Percentiles rank a stretch among this genome's conserved stretches.
These are phyloP conservation scores for Archivesica marissinica DNA, from an alignment of 1,140 invertebrate species.

Conservation along the genomic window DNA sequence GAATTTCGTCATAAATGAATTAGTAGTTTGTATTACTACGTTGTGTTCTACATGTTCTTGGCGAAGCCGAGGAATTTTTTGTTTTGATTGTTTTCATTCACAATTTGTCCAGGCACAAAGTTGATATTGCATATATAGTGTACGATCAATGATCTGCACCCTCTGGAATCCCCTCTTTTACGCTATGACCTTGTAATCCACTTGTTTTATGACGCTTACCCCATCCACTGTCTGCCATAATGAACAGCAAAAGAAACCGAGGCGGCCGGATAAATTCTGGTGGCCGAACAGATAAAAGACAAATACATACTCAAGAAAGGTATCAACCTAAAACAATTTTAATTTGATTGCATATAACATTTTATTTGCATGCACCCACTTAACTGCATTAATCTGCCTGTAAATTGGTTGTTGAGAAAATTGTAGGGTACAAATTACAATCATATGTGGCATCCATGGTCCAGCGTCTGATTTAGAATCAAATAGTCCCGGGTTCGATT, in stretches of 20 bases:
- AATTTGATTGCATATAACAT: not conserved
- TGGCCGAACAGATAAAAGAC: constrained; percentile 30
- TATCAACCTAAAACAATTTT: not conserved
- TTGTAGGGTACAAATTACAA: too few relatives aligned
- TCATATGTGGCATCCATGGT: too few relatives aligned
- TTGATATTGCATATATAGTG: not conserved
- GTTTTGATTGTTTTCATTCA: constrained; percentile 25
- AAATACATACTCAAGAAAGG: constrained; percentile 41
- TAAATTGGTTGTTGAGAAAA: not conserved
- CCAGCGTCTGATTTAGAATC: too few relatives aligned
- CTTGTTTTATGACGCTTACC: constrained; percentile 30
- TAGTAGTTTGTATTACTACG: constrained; percentile 45
- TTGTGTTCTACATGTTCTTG: constrained; percentile 23
- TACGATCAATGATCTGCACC: not conserved
- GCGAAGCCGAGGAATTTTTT: constrained; percentile 41
- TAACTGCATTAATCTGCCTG: not conserved
- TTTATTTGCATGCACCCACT: not conserved
- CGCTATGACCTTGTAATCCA: constrained; percentile 35
- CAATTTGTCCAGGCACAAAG: not conserved
- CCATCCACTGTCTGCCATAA: constrained; percentile 46
- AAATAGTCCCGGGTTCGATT: too few relatives aligned
- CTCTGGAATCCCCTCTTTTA: not conserved
- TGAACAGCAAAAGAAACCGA: constrained; percentile 34
- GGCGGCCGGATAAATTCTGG: constrained; percentile 48
- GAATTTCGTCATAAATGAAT: constrained; percentile 41